Percentiles rank a stretch among this genome's conserved stretches.
Evolutionary conservation across 2,888 invertebrate species (phyloP).

Genomic region (Drosophila antonietae): DNA sequence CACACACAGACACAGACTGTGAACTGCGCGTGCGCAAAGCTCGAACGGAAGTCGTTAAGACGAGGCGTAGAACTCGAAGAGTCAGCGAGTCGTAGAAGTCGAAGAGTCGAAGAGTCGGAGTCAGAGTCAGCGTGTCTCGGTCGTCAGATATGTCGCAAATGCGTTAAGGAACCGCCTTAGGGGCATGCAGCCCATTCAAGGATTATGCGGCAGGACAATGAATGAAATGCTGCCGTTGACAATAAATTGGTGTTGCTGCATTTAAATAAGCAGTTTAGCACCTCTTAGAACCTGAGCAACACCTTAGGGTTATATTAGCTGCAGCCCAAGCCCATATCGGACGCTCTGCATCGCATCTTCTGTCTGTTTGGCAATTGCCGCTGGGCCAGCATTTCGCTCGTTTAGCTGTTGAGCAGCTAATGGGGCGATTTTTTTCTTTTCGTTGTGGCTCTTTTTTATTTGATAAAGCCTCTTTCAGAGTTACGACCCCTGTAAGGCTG

Average conservation of each 20-base stretch:
- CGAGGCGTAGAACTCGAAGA: constrained; percentile 6
- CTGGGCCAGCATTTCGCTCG: constrained; percentile 35
- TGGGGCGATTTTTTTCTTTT: constrained; percentile 42
- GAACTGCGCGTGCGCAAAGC: constrained; percentile 76
- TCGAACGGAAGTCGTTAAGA: constrained; percentile 78
- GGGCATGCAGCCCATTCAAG: constrained; percentile 71
- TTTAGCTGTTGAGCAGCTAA: constrained; percentile 64
- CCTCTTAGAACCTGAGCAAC: constrained; percentile 28
- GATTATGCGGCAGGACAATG: constrained; percentile 71
- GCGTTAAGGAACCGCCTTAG: constrained; percentile 60
- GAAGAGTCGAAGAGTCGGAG: neutral
- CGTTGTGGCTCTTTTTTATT: neutral
- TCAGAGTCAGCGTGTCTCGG: constrained; percentile 20
- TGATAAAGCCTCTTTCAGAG: constrained; percentile 7
- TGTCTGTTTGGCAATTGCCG: constrained; percentile 30
- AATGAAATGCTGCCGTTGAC: constrained; percentile 73
- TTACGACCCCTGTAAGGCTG: constrained; percentile 11
- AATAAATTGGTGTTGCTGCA: constrained; percentile 78
- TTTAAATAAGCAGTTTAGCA: constrained; percentile 71
- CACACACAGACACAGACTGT: constrained; percentile 3
- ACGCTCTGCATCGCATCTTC: constrained; percentile 31
- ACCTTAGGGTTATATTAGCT: constrained; percentile 49
- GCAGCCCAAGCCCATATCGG: constrained; percentile 16
- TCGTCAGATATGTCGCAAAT: constrained; percentile 53
- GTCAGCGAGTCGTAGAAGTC: neutral